A percentile compares a stretch with the other conserved stretches of the same genome.
phyloP scores from a whole-genome alignment of 1,140 invertebrate species.

The Papilio glaucus region DNA sequence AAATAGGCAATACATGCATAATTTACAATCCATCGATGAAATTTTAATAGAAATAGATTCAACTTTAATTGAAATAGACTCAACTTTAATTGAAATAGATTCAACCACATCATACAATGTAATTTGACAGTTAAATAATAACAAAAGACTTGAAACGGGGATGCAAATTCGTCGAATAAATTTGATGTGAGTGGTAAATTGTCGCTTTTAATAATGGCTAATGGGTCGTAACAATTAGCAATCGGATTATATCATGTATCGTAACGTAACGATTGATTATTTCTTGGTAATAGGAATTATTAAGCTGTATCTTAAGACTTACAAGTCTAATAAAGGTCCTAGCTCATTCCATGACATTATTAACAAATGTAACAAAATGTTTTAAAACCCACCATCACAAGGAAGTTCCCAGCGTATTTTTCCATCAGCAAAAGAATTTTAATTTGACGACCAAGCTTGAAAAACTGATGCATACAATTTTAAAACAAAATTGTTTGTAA shows the following conservation, averaged over 20 bases:
- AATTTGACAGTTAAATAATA: neutral
- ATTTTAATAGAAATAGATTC: neutral
- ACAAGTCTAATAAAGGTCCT: neutral
- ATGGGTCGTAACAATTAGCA: too few relatives aligned
- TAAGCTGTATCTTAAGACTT: too few relatives aligned
- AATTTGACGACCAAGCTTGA: neutral
- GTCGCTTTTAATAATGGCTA: too few relatives aligned
- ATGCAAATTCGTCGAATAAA: constrained; percentile 1
- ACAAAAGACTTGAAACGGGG: constrained; percentile 3
- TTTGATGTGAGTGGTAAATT: neutral
- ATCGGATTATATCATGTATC: too few relatives aligned
- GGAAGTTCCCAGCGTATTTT: neutral
- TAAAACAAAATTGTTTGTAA: too few relatives aligned
- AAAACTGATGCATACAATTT: neutral
- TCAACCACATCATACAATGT: neutral
- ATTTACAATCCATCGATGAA: too few relatives aligned
- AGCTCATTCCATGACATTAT: neutral
- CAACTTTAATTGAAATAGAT: neutral
- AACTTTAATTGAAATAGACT: neutral
- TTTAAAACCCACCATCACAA: neutral
- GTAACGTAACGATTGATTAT: too few relatives aligned
- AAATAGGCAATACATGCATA: too few relatives aligned
- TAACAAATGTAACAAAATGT: neutral
- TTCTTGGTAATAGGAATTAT: too few relatives aligned
- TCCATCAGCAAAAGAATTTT: neutral